A percentile compares a stretch with the other conserved stretches of the same genome.
Conservation (phyloP, 2,113 vertebrate species). For the Artemisiospiza belli region DNA sequence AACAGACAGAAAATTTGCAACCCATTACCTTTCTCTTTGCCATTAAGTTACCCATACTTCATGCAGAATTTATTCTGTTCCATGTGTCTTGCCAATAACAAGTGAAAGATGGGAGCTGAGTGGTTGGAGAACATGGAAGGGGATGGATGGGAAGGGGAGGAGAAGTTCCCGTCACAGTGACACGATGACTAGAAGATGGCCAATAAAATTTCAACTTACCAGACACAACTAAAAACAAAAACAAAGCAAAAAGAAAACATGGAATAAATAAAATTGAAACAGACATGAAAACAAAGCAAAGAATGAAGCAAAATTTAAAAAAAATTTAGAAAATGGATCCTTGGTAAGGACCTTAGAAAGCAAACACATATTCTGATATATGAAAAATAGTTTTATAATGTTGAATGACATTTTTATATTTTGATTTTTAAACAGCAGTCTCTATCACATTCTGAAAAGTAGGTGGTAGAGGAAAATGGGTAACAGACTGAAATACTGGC, state of each 20-base stretch:
- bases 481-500: not conserved
- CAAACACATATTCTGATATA: constrained; percentile 25
- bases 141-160: constrained; percentile 90
- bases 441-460: not conserved
- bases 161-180: constrained; percentile 91
- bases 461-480: not conserved
- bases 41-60: constrained; percentile 89
- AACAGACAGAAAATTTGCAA: constrained; percentile 71
- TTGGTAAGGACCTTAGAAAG: constrained; percentile 41
- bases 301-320: constrained; percentile 60
- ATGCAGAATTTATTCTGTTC: constrained; percentile 82
- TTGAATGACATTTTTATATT: not conserved
- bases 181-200: constrained; percentile 91
- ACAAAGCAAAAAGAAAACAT: constrained; percentile 87
- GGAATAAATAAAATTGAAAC: constrained; percentile 82
- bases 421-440: not conserved
- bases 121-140: constrained; percentile 90
- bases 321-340: not conserved
- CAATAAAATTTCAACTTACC: constrained; percentile 99
- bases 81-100: constrained; percentile 89
- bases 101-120: constrained; percentile 90
- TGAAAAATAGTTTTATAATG: not conserved
- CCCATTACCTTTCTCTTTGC: constrained; percentile 90
- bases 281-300: constrained; percentile 66
- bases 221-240: constrained; percentile 94